Evolutionary conservation across 2,797 vertebrate species (phyloP).

Genomic region (Coregonus ussuriensis): DNA sequence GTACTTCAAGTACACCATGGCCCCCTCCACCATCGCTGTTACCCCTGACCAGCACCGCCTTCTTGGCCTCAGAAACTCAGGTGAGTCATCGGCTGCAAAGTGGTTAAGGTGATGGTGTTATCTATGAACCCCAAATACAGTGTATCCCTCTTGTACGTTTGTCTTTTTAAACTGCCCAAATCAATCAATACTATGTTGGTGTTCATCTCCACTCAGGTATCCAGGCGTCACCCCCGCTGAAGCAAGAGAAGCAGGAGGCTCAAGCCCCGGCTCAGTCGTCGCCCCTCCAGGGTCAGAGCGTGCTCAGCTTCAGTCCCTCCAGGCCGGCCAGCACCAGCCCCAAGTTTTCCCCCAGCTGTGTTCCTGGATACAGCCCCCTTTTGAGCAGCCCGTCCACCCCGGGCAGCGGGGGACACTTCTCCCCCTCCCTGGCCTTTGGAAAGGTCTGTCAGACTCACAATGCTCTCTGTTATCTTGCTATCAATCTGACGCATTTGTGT

Average conservation of each 20-base stretch:
- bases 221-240: constrained; percentile 80
- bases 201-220: constrained; percentile 67
- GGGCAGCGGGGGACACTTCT: constrained; percentile 72
- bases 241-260: constrained; percentile 76
- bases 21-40: constrained; percentile 79
- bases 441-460: constrained; percentile 67
- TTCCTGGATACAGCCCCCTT: constrained; percentile 85
- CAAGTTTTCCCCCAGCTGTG: constrained; percentile 84
- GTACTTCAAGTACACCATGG: constrained; percentile 93
- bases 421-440: constrained; percentile 72
- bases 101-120: not conserved
- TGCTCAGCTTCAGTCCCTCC: constrained; percentile 92
- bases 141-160: too few relatives aligned
- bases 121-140: not conserved
- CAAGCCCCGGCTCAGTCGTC: constrained; percentile 78
- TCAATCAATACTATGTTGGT: not conserved
- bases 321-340: constrained; percentile 84
- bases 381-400: constrained; percentile 77
- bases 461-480: not conserved
- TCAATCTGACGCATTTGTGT: not conserved
- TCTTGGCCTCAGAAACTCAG: constrained; percentile 79
- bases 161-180: too few relatives aligned
- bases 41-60: constrained; percentile 86
- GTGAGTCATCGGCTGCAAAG: constrained; percentile 50
- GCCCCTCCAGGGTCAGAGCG: constrained; percentile 88